Evolutionary conservation across 1,140 invertebrate genomes (phyloP).

Genomic region (Drosophila mayri): DNA sequence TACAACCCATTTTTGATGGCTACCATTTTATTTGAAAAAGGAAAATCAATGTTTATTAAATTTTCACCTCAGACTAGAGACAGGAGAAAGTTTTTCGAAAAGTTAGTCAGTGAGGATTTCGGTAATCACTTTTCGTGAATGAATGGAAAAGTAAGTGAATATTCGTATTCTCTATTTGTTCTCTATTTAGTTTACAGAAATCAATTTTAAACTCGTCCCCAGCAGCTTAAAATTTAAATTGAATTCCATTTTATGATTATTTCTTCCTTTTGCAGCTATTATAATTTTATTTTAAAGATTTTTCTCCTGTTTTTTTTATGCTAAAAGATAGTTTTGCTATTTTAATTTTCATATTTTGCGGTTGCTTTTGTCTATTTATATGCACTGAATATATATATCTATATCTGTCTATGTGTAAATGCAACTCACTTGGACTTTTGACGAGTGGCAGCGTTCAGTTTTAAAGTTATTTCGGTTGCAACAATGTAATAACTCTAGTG

Average conservation of each 20-base stretch:
- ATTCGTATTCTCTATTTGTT: background rate
- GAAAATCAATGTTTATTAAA: constrained; percentile 5
- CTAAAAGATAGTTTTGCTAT: constrained; percentile 49
- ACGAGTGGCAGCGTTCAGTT: constrained; percentile 48
- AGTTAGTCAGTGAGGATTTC: constrained; percentile 10
- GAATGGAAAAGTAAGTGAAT: background rate
- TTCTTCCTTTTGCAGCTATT: constrained; percentile 29
- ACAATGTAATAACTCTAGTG: constrained; percentile 30
- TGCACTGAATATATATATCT: background rate
- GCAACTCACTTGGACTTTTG: constrained; percentile 49
- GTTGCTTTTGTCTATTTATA: constrained; percentile 28
- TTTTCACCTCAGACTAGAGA: background rate
- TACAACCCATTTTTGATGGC: constrained; percentile 36
- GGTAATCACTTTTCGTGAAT: constrained; percentile 30
- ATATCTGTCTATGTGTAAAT: constrained; percentile 39
- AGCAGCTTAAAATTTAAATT: constrained; percentile 38
- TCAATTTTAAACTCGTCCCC: background rate
- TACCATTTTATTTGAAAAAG: constrained; percentile 3
- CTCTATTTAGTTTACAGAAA: constrained; percentile 10
- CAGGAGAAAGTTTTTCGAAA: constrained; percentile 12
- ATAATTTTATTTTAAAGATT: constrained; percentile 33
- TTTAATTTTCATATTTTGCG: constrained; percentile 33
- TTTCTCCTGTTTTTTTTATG: constrained; percentile 5
- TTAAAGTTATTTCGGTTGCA: constrained; percentile 35
- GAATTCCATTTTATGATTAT: constrained; percentile 25